These are phyloP conservation scores for Ginglymostoma cirratum DNA, from an alignment of 2,113 vertebrate species.

Conservation along the genomic window DNA sequence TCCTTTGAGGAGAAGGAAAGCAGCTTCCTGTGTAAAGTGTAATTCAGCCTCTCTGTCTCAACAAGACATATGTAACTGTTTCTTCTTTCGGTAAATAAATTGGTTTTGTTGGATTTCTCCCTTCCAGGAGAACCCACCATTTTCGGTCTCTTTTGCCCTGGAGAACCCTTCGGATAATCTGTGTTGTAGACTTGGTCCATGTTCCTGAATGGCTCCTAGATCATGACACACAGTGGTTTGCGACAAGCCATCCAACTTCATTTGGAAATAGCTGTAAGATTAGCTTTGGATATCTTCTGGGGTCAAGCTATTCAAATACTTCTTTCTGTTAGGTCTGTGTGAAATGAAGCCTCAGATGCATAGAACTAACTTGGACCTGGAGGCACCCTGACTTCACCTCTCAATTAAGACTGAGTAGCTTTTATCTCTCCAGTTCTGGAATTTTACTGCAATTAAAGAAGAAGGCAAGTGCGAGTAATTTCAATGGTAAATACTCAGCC, in stretches of 20 bases:
- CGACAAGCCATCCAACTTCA: background rate
- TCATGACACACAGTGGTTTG: background rate
- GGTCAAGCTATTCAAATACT: background rate
- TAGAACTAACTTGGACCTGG: background rate
- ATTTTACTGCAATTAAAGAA: background rate
- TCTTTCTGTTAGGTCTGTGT: background rate
- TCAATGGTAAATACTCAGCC: background rate
- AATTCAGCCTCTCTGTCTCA: no score
- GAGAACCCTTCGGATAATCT: background rate
- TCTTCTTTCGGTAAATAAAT: background rate
- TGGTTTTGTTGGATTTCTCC: background rate
- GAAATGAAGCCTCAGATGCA: background rate
- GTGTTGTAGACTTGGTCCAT: background rate
- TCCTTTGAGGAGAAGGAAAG: no score
- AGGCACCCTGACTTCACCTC: background rate
- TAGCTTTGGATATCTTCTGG: background rate
- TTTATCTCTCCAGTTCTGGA: background rate
- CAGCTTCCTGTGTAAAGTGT: no score
- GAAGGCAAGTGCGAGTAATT: background rate
- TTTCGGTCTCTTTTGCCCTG: background rate
- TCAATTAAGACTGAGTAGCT: background rate
- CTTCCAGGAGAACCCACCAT: background rate
- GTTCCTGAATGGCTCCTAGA: background rate
- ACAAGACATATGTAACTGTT: no score
- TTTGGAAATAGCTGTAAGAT: background rate